Conservation (phyloP, 2,888 invertebrate species). For the Dinocampus coccinellae region DNA sequence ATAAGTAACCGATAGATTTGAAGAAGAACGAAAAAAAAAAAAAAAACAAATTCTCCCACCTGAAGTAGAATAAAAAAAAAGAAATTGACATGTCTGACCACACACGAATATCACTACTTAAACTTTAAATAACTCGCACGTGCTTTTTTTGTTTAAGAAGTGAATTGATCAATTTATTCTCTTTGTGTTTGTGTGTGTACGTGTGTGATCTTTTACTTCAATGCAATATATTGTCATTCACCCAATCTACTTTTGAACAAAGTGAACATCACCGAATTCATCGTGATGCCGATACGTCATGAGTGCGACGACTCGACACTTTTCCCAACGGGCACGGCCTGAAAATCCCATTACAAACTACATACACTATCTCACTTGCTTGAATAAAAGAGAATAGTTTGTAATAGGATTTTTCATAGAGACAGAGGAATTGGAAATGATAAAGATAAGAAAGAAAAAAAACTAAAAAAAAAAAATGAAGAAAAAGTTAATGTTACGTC, state of each 20-base stretch:
- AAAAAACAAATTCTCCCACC: too few relatives aligned
- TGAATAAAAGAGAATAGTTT: constrained; percentile 12
- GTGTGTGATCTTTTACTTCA: constrained; percentile 34
- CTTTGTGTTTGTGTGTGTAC: constrained; percentile 20
- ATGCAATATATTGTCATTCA: constrained; percentile 22
- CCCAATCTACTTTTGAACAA: constrained; percentile 19
- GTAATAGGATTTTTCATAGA: not conserved
- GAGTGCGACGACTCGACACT: constrained; percentile 20
- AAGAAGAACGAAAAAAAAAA: constrained; percentile 57
- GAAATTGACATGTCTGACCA: too few relatives aligned
- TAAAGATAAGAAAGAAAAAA: too few relatives aligned
- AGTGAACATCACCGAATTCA: not conserved
- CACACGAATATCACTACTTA: too few relatives aligned
- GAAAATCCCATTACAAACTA: constrained; percentile 35
- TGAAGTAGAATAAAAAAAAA: too few relatives aligned
- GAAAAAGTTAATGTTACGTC: too few relatives aligned
- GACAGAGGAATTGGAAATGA: not conserved
- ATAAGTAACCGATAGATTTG: not conserved
- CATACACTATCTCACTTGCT: constrained; percentile 6
- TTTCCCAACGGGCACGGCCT: constrained; percentile 22
- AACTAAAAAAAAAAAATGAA: too few relatives aligned
- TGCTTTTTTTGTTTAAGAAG: constrained; percentile 32
- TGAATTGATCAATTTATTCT: constrained; percentile 31
- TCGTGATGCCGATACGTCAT: constrained; percentile 20
- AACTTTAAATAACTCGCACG: constrained; percentile 52